Conservation (phyloP, 2,888 invertebrate genomes). For the Epirrhoe tristata region DNA sequence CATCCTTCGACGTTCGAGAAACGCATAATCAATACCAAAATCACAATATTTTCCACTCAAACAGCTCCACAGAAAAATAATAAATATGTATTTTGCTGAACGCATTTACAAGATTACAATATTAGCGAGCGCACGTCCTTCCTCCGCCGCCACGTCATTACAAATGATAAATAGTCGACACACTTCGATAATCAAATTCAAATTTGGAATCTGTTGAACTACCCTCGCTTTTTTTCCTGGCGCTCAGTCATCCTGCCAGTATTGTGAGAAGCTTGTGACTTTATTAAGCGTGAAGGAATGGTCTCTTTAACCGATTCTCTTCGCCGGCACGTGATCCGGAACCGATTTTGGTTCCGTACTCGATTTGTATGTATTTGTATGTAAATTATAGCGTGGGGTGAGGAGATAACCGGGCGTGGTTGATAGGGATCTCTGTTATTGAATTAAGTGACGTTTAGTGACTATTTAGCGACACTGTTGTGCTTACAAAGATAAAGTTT, state of each 20-base stretch:
- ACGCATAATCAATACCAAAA: slow-evolving; percentile 70
- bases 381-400: slow-evolving; percentile 78
- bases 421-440: slow-evolving; percentile 79
- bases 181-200: slow-evolving; percentile 86
- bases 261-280: slow-evolving; percentile 84
- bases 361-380: slow-evolving; percentile 81
- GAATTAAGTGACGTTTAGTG: slow-evolving; percentile 79
- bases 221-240: slow-evolving; percentile 70
- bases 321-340: slow-evolving; percentile 87
- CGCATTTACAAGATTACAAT: slow-evolving; percentile 84
- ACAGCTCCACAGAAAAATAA: slow-evolving; percentile 67
- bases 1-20: slow-evolving; percentile 49
- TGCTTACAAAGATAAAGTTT: slow-evolving; percentile 43
- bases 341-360: slow-evolving; percentile 78
- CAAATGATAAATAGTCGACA: slow-evolving; percentile 84
- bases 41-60: slow-evolving; percentile 79
- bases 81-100: slow-evolving; percentile 78
- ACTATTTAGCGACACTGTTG: slow-evolving; percentile 54
- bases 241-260: slow-evolving; percentile 68
- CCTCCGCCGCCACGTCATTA: slow-evolving; percentile 76
- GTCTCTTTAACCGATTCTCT: slow-evolving; percentile 85
- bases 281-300: slow-evolving; percentile 83
- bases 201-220: slow-evolving; percentile 82
- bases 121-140: slow-evolving; percentile 78
- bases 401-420: slow-evolving; percentile 76